Evolutionary conservation across 2,797 vertebrate species (phyloP).

Genomic region (Anisognathus igniventris): DNA sequence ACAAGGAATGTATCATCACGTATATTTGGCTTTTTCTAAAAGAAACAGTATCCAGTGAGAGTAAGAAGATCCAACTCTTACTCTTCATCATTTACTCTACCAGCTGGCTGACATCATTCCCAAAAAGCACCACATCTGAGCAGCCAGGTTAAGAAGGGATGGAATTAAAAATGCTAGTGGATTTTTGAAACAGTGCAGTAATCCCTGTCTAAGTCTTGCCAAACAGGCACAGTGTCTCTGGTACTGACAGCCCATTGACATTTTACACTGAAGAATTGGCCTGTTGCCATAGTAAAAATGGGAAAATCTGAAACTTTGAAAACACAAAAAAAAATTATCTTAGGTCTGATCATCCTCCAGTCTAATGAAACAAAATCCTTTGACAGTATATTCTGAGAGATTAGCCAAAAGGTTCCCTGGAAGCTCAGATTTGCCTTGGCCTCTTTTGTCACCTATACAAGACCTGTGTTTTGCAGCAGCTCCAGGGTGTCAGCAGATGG

Average conservation of each 20-base stretch:
- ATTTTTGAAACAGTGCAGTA: not conserved
- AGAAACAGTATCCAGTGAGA: not conserved
- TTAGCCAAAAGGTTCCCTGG: not conserved
- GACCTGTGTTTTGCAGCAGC: not conserved
- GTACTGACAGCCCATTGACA: not conserved
- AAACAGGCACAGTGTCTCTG: not conserved
- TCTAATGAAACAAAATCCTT: not conserved
- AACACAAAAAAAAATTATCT: not conserved
- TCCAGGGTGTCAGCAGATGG: not conserved
- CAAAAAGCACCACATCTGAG: not conserved
- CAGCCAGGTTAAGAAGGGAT: not conserved
- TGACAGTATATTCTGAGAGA: not conserved
- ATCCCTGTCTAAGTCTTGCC: not conserved
- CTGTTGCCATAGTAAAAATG: not conserved
- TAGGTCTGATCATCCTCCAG: not conserved
- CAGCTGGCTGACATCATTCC: not conserved
- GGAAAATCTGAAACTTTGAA: not conserved
- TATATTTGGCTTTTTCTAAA: not conserved
- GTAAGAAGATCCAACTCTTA: not conserved
- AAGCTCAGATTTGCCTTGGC: not conserved
- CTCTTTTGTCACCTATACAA: not conserved
- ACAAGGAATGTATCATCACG: not conserved
- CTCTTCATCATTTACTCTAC: not conserved
- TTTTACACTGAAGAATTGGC: not conserved
- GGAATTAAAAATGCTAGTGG: not conserved